Evolutionary conservation across 2,888 invertebrate species (phyloP).

Genomic region (Eupithecia dodoneata): DNA sequence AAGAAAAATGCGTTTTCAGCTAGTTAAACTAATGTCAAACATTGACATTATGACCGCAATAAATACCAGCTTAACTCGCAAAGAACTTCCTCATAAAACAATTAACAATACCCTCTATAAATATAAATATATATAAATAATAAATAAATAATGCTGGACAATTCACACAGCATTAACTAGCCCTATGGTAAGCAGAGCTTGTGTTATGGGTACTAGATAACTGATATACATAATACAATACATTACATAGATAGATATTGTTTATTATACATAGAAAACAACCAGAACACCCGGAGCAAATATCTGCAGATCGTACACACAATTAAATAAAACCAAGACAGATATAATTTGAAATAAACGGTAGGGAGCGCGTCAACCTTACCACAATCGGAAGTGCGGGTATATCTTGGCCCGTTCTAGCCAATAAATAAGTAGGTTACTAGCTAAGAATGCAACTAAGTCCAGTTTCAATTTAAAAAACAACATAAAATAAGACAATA

Average conservation of each 20-base stretch:
- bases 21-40: neutral
- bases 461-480: no score
- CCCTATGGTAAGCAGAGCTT: no score
- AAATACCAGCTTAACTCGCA: neutral
- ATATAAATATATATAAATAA: no score
- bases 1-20: neutral
- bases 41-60: neutral
- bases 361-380: conserved; percentile 19
- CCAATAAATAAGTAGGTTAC: neutral
- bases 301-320: no score
- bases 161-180: no score
- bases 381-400: conserved; percentile 38
- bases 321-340: neutral
- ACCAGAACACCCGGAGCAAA: no score
- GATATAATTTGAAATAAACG: neutral
- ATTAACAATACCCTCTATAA: neutral
- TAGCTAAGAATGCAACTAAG: neutral
- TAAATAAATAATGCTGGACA: no score
- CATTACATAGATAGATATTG: no score
- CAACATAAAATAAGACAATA: neutral
- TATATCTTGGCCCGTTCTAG: conserved; percentile 67
- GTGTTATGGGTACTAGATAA: no score
- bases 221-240: no score
- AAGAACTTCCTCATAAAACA: neutral
- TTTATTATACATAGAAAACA: no score